A percentile compares a stretch with the other conserved stretches of the same genome.
These are phyloP conservation scores for Trachelus troglodyta DNA, from an alignment of 2,888 invertebrate genomes.

Conservation along the genomic window DNA sequence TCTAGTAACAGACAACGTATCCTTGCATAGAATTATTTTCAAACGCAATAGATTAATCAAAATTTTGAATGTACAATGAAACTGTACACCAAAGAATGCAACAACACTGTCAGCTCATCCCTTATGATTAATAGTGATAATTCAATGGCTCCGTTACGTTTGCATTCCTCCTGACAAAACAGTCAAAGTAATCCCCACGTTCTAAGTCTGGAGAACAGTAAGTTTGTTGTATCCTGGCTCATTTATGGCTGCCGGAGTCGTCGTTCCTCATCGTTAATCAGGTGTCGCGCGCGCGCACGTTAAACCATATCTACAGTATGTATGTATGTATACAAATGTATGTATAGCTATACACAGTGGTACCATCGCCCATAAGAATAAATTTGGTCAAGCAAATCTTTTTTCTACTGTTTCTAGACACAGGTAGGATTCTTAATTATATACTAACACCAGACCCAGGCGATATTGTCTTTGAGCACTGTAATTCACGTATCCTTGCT, in stretches of 20 bases:
- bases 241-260: background rate
- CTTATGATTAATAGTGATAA: background rate
- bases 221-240: background rate
- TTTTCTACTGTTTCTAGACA: background rate
- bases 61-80: background rate
- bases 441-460: background rate
- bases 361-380: background rate
- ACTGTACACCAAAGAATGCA: background rate
- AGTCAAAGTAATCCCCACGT: background rate
- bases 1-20: background rate
- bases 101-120: background rate
- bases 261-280: background rate
- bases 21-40: background rate
- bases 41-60: background rate
- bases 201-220: background rate
- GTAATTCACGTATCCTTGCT: background rate
- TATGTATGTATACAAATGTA: too few species aligned
- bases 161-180: background rate
- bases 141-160: background rate
- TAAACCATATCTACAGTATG: background rate
- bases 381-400: background rate
- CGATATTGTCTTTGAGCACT: background rate
- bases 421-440: background rate
- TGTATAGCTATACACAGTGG: background rate
- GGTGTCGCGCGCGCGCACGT: background rate